These are phyloP conservation scores for Xerus inauris DNA, from an alignment of 2,113 vertebrate genomes.

Conservation along the genomic window DNA sequence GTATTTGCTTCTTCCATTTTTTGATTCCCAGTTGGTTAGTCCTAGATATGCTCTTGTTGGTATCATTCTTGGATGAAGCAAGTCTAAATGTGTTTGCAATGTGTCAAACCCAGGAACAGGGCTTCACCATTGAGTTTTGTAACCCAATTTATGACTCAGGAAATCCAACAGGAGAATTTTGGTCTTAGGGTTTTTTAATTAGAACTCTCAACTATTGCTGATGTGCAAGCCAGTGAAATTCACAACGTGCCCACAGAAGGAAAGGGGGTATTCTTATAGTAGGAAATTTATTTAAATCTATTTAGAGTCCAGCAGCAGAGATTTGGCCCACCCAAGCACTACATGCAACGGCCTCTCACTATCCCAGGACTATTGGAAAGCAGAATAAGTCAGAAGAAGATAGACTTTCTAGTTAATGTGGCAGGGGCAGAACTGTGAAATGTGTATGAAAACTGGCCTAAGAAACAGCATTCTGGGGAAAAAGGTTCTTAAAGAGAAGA, in stretches of 20 bases:
- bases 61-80: background rate
- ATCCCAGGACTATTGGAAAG: background rate
- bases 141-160: background rate
- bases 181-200: background rate
- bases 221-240: background rate
- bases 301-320: background rate
- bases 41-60: background rate
- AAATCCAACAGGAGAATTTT: background rate
- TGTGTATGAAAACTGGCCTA: accelerated
- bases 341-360: background rate
- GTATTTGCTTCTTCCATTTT: too few species aligned
- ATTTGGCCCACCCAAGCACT: accelerated
- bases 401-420: background rate
- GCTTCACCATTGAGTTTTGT: background rate
- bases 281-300: background rate
- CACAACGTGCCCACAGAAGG: background rate
- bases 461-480: background rate
- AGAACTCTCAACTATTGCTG: background rate
- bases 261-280: background rate
- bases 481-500: background rate
- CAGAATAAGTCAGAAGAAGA: background rate
- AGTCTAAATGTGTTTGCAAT: background rate
- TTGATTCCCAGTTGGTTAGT: background rate
- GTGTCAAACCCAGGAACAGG: background rate
- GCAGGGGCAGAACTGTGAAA: background rate